Evolutionary conservation across 2,797 vertebrate species (phyloP).

Genomic region (Erethizon dorsatum): DNA sequence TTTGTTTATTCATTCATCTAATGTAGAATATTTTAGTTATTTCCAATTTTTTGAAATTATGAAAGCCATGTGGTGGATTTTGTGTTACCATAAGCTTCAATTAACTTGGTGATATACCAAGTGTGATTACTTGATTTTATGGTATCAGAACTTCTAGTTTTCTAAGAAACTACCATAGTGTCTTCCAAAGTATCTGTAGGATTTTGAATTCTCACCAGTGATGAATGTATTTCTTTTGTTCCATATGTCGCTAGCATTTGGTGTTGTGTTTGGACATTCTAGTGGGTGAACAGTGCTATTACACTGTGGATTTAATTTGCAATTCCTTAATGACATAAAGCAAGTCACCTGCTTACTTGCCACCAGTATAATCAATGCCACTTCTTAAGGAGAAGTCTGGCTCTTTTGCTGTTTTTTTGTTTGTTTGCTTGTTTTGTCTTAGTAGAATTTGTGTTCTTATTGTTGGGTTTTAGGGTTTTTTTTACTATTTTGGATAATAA

Average conservation of each 20-base stretch:
- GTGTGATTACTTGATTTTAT: neutral
- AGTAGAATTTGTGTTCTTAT: neutral
- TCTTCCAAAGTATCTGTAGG: neutral
- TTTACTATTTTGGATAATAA: no score
- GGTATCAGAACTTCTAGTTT: neutral
- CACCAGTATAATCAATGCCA: neutral
- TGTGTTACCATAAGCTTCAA: neutral
- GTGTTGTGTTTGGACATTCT: neutral
- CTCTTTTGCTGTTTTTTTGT: neutral
- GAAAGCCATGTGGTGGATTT: no score
- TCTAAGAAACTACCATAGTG: neutral
- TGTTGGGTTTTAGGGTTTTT: neutral
- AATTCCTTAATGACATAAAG: neutral
- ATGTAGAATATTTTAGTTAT: neutral
- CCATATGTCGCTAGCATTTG: neutral
- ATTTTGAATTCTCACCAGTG: neutral
- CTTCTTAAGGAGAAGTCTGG: no score
- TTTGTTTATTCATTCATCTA: no score
- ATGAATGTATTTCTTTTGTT: neutral
- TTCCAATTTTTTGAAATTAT: neutral
- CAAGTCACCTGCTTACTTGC: neutral
- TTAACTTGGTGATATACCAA: neutral
- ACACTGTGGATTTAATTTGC: neutral
- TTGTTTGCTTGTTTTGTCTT: neutral
- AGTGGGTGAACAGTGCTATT: neutral